These are phyloP conservation scores for Pardosa pseudoannulata DNA, from an alignment of 2,888 invertebrate species.

Conservation along the genomic window DNA sequence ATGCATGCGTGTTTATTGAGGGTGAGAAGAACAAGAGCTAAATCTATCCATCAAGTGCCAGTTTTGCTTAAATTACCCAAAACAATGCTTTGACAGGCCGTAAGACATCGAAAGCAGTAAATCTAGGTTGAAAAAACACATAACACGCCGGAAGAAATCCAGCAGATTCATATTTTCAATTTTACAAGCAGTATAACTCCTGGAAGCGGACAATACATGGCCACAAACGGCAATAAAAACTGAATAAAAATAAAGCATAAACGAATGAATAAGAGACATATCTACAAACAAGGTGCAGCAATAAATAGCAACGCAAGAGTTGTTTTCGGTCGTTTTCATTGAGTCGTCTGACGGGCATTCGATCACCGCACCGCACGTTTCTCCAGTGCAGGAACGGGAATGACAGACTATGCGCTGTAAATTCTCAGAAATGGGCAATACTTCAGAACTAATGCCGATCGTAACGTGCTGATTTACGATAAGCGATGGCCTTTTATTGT, in stretches of 20 bases:
- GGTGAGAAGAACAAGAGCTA: too few relatives aligned
- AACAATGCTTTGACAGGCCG: too few relatives aligned
- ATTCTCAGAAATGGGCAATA: constrained; percentile 70
- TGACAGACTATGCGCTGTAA: constrained; percentile 60
- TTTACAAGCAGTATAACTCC: background rate
- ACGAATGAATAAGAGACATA: background rate
- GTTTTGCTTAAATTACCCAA: too few relatives aligned
- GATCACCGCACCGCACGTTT: constrained; percentile 44
- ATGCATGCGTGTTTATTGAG: too few relatives aligned
- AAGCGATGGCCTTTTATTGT: constrained; percentile 62
- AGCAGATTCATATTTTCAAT: background rate
- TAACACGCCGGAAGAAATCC: background rate
- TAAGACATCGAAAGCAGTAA: background rate
- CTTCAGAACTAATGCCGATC: constrained; percentile 51
- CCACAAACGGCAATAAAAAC: background rate
- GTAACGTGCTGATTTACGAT: constrained; percentile 65
- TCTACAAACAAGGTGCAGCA: constrained; percentile 3
- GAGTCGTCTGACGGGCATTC: constrained; percentile 50
- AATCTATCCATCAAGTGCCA: too few relatives aligned
- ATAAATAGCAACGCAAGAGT: constrained; percentile 61
- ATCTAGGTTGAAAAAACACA: background rate
- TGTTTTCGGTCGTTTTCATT: constrained; percentile 63
- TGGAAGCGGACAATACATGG: background rate
- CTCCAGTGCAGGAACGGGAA: constrained; percentile 40
- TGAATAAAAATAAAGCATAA: background rate